phyloP scores from a whole-genome alignment of 2,113 vertebrate species.

The Oplegnathus fasciatus region DNA sequence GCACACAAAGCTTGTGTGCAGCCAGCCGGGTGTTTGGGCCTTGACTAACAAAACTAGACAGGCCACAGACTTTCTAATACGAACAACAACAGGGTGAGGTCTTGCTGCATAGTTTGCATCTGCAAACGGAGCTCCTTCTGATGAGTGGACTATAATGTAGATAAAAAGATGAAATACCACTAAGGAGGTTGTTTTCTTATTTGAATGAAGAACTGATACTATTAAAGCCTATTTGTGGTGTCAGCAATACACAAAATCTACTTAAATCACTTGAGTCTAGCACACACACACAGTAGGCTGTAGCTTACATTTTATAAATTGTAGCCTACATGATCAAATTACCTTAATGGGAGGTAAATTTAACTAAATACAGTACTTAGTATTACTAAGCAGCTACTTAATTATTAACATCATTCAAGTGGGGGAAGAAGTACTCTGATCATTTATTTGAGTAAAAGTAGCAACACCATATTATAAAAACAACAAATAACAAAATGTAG shows the following conservation, averaged over 20 bases:
- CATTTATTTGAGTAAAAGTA: background rate
- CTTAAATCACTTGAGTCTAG: background rate
- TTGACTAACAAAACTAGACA: background rate
- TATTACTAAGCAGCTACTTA: background rate
- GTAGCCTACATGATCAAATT: background rate
- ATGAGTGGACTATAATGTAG: too few species aligned
- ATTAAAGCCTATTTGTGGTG: background rate
- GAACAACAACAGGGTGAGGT: background rate
- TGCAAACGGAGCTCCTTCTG: background rate
- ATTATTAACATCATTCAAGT: background rate
- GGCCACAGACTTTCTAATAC: conserved; percentile 13
- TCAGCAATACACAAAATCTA: background rate
- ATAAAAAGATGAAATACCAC: background rate
- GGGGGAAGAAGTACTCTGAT: background rate
- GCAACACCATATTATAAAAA: background rate
- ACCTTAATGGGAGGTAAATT: too few species aligned
- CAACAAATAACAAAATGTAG: background rate
- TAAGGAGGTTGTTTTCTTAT: background rate
- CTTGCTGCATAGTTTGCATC: background rate
- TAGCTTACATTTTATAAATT: background rate
- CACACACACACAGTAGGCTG: background rate
- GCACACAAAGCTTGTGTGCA: conserved; percentile 33
- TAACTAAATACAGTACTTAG: background rate
- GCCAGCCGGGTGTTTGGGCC: background rate
- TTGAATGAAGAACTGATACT: background rate